Conservation (phyloP, 2,888 invertebrate species). For the Eilema caniola region DNA sequence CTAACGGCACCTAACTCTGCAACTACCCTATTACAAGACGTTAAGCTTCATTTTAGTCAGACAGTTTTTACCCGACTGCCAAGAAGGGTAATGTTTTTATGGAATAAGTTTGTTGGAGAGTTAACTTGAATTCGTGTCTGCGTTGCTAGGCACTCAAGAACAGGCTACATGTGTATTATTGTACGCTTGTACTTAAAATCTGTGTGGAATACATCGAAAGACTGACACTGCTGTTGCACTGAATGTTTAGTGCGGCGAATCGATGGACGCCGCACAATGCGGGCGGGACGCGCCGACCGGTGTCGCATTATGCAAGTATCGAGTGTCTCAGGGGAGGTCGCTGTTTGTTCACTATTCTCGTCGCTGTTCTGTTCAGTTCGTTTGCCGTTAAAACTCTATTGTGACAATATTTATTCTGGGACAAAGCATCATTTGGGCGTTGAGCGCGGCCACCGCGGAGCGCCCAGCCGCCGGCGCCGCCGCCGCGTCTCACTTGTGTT, state of each 20-base stretch:
- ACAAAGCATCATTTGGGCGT: constrained; percentile 46
- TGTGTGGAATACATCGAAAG: constrained; percentile 21
- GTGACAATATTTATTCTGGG: constrained; percentile 59
- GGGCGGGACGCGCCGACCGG: constrained; percentile 39
- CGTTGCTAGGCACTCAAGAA: constrained; percentile 66
- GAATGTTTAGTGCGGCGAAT: not conserved
- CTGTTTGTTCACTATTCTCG: constrained; percentile 50
- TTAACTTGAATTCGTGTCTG: constrained; percentile 72
- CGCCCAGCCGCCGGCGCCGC: not conserved
- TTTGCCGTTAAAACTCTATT: constrained; percentile 51
- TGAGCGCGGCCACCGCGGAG: constrained; percentile 19
- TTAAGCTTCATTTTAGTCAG: constrained; percentile 44
- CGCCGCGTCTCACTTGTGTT: constrained; percentile 5
- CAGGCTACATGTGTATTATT: constrained; percentile 50
- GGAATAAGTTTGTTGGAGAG: constrained; percentile 53
- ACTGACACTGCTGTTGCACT: not conserved
- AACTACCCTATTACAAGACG: constrained; percentile 32
- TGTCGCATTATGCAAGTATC: constrained; percentile 51
- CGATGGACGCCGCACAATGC: constrained; percentile 22
- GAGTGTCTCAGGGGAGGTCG: constrained; percentile 66
- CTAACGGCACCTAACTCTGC: constrained; percentile 39
- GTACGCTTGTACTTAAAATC: constrained; percentile 18
- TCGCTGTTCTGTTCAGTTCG: constrained; percentile 32
- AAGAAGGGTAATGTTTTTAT: too few relatives aligned
- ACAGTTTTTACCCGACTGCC: too few relatives aligned